phyloP scores from a whole-genome alignment of 2,113 vertebrate species.

The Chionomys nivalis region DNA sequence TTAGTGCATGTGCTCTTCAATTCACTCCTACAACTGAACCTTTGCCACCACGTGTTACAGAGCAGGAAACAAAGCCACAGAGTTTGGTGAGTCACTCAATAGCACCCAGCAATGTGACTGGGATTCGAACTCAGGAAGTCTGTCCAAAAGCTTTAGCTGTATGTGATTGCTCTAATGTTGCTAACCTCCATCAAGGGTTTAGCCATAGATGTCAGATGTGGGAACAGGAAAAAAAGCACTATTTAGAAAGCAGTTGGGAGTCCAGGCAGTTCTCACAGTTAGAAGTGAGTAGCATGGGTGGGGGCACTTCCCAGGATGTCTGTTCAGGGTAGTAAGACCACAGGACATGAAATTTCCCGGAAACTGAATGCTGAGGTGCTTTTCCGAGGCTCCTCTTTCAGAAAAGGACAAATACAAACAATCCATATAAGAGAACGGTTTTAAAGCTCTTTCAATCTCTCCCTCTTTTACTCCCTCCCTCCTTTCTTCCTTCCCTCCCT shows the following conservation, averaged over 20 bases:
- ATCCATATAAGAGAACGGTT: not conserved
- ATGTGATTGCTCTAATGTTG: not conserved
- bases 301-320: rapidly evolving
- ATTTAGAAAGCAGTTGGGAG: not conserved
- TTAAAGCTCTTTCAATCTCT: not conserved
- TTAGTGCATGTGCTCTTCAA: not conserved
- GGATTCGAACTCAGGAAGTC: not conserved
- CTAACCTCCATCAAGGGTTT: not conserved
- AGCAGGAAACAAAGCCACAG: not conserved
- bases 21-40: not conserved
- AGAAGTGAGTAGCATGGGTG: not conserved
- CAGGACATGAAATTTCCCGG: not conserved
- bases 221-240: not conserved
- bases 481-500: too few species aligned
- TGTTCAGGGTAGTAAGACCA: not conserved
- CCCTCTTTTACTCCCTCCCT: not conserved
- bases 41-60: not conserved
- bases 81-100: rapidly evolving
- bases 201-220: not conserved
- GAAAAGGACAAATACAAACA: not conserved
- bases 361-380: too few species aligned
- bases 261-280: rapidly evolving
- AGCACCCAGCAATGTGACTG: not conserved
- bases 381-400: not conserved
- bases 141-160: not conserved